Conservation (phyloP, 1,140 invertebrate genomes). For the Lepidotrigona ventralis region DNA sequence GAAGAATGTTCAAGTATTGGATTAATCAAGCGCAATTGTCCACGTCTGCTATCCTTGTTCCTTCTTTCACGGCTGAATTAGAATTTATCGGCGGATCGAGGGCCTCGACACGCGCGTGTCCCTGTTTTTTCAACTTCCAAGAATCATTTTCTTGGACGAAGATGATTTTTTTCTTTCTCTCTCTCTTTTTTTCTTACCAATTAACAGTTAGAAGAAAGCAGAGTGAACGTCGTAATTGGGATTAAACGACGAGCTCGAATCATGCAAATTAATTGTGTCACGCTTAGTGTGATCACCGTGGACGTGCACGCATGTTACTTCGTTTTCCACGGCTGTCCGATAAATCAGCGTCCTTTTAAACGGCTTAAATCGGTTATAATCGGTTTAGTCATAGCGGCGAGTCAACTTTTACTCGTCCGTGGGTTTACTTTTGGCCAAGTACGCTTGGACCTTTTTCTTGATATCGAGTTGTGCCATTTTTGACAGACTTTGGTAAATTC, state of each 20-base stretch:
- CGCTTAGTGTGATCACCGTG: background rate
- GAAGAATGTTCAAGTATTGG: constrained; percentile 10
- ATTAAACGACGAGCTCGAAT: constrained; percentile 16
- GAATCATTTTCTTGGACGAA: constrained; percentile 44
- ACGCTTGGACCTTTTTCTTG: too few species aligned
- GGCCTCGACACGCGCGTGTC: constrained; percentile 37
- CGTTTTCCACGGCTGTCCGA: background rate
- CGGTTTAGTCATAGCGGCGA: too few species aligned
- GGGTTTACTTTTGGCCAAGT: too few species aligned
- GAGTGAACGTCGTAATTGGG: constrained; percentile 34
- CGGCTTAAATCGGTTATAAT: background rate
- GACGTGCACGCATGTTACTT: background rate
- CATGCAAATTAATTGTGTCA: constrained; percentile 42
- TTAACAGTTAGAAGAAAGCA: constrained; percentile 39
- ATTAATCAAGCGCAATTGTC: constrained; percentile 75
- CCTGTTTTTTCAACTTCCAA: constrained; percentile 40
- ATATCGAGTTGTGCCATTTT: too few species aligned
- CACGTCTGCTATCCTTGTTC: constrained; percentile 65
- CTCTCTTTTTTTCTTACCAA: constrained; percentile 13
- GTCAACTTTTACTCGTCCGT: too few species aligned
- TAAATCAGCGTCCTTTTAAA: background rate
- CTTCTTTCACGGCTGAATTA: constrained; percentile 65
- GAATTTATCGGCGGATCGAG: constrained; percentile 69
- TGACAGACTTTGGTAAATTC: too few species aligned
- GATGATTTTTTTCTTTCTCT: constrained; percentile 17